Evolutionary conservation across 2,797 vertebrate genomes (phyloP).

Genomic region (Chelon labrosus): DNA sequence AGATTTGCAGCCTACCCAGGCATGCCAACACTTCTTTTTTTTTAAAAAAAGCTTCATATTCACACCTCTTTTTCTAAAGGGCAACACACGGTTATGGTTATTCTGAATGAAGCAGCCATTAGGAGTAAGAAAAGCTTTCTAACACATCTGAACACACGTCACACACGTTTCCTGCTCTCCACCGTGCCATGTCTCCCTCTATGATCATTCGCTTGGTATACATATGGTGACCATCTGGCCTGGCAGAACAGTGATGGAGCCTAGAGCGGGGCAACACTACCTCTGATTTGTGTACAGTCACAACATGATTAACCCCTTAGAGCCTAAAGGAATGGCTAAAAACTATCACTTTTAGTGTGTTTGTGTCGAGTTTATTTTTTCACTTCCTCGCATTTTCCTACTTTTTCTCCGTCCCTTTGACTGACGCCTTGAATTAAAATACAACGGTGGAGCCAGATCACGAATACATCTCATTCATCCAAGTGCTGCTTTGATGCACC

Average conservation of each 20-base stretch:
- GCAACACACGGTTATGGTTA: conserved; percentile 17
- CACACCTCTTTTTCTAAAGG: conserved; percentile 24
- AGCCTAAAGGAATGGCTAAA: conserved; percentile 22
- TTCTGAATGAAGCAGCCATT: conserved; percentile 35
- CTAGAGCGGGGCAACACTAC: conserved; percentile 63
- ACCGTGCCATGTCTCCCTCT: conserved; percentile 53
- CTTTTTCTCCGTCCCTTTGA: not conserved
- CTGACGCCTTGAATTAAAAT: not conserved
- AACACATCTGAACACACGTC: conserved; percentile 59
- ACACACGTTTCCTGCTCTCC: conserved; percentile 65
- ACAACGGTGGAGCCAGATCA: not conserved
- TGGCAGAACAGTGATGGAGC: conserved; percentile 70
- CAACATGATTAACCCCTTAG: conserved; percentile 75
- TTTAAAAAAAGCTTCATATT: conserved; percentile 38
- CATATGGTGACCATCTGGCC: conserved; percentile 87
- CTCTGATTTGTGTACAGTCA: conserved; percentile 67
- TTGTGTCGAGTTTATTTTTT: conserved; percentile 5
- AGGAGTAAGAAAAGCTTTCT: conserved; percentile 37
- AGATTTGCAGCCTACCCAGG: conserved; percentile 32
- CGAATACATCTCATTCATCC: conserved; percentile 4
- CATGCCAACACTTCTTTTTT: conserved; percentile 25
- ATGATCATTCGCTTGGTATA: conserved; percentile 65
- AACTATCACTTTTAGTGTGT: not conserved
- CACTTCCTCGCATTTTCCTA: not conserved
- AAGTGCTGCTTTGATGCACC: not conserved